Conservation (phyloP, 2,797 vertebrate genomes). For the Lates japonicus region DNA sequence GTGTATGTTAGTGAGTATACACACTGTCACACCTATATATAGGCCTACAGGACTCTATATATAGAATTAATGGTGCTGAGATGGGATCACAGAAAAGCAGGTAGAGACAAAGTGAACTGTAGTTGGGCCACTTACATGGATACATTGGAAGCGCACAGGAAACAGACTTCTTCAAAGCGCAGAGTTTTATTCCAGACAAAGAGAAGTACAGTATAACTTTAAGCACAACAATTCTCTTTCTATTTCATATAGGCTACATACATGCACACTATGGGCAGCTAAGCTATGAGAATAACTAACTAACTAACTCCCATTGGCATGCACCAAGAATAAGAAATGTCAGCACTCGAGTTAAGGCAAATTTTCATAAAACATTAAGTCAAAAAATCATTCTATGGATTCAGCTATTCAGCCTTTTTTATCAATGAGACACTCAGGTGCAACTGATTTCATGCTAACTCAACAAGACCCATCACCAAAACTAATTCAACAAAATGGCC, state of each 20-base stretch:
- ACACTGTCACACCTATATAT: constrained; percentile 68
- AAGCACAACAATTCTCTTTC: constrained; percentile 57
- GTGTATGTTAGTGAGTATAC: constrained; percentile 39
- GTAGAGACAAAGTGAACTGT: constrained; percentile 73
- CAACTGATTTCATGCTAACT: constrained; percentile 71
- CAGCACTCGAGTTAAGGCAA: constrained; percentile 23
- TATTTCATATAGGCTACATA: constrained; percentile 44
- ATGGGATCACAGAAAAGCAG: constrained; percentile 67
- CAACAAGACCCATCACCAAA: constrained; percentile 63
- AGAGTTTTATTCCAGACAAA: constrained; percentile 86
- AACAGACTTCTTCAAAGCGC: constrained; percentile 84
- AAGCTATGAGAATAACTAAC: constrained; percentile 8
- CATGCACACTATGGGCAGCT: constrained; percentile 71
- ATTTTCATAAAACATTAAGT: constrained; percentile 26
- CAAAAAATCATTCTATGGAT: not conserved
- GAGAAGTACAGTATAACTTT: constrained; percentile 78
- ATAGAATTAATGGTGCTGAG: constrained; percentile 54
- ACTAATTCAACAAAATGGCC: constrained; percentile 50
- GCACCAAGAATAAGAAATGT: constrained; percentile 58
- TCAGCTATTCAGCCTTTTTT: constrained; percentile 30
- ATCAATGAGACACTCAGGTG: constrained; percentile 44
- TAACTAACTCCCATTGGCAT: constrained; percentile 57
- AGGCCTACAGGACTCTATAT: constrained; percentile 54
- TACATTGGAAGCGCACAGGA: constrained; percentile 77
- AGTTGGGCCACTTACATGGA: constrained; percentile 82